phyloP scores from a whole-genome alignment of 2,113 vertebrate species.

The Chaetodon trifascialis region DNA sequence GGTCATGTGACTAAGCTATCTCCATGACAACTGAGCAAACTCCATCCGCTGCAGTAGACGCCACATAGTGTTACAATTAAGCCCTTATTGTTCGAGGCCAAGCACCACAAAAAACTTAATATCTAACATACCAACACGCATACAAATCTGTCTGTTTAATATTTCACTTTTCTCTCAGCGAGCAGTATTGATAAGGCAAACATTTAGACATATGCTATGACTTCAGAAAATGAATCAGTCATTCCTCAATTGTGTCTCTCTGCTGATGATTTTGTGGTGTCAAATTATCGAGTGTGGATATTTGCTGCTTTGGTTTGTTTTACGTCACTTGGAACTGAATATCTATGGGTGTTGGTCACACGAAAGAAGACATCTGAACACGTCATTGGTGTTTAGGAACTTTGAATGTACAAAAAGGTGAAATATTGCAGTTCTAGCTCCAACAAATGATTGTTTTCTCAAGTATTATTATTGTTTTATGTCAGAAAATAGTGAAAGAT shows the following conservation, averaged over 20 bases:
- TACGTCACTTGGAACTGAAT: too few species aligned
- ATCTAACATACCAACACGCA: not conserved
- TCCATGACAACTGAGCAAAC: not conserved
- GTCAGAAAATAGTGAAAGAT: too few species aligned
- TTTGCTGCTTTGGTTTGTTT: too few species aligned
- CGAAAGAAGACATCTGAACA: too few species aligned
- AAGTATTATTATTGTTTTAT: too few species aligned
- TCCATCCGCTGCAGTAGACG: not conserved
- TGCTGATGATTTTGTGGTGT: not conserved
- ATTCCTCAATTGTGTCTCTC: slow-evolving; percentile 1
- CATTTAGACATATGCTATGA: slow-evolving; percentile 10
- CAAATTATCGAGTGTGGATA: too few species aligned
- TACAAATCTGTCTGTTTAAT: not conserved
- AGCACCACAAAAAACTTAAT: not conserved
- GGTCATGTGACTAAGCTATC: too few species aligned
- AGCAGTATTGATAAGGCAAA: not conserved
- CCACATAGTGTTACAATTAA: not conserved
- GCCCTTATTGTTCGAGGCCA: not conserved
- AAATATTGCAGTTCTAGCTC: too few species aligned
- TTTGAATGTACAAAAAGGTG: too few species aligned
- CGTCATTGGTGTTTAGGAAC: too few species aligned
- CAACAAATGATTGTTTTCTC: too few species aligned
- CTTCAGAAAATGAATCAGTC: slow-evolving; percentile 30
- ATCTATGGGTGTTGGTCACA: too few species aligned
- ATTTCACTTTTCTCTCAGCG: not conserved